phyloP scores from a whole-genome alignment of 1,140 invertebrate species.

The Brachionus plicatilis region DNA sequence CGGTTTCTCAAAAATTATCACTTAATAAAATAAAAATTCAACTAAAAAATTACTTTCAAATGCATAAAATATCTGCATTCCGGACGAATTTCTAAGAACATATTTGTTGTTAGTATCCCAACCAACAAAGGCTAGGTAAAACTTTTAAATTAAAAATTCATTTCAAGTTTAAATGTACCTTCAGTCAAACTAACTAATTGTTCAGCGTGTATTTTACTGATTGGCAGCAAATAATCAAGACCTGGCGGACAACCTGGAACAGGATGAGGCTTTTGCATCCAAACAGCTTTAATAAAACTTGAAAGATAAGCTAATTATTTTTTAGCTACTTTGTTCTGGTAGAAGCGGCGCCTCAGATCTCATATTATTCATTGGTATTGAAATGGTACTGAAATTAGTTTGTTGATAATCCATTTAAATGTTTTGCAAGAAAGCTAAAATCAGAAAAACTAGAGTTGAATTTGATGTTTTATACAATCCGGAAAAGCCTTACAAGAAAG shows the following conservation, averaged over 20 bases:
- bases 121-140: conserved; percentile 65
- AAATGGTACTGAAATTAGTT: too few relatives aligned
- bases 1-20: conserved; percentile 60
- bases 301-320: too few relatives aligned
- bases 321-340: not conserved
- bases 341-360: not conserved
- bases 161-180: conserved; percentile 55
- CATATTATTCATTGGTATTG: not conserved
- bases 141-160: not conserved
- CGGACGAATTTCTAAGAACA: conserved; percentile 49
- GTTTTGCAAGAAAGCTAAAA: not conserved
- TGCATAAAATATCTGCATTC: conserved; percentile 50
- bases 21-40: not conserved
- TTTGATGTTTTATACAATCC: too few relatives aligned
- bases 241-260: conserved; percentile 74
- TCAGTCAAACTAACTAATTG: conserved; percentile 79
- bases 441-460: too few relatives aligned
- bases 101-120: conserved; percentile 81
- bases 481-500: too few relatives aligned
- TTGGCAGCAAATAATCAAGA: conserved; percentile 81
- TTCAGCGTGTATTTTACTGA: conserved; percentile 79
- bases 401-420: too few relatives aligned
- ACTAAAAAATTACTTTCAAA: conserved; percentile 47
- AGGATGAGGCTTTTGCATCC: conserved; percentile 58
- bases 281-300: not conserved